Percentiles rank a stretch among this genome's conserved stretches.
Evolutionary conservation across 2,113 vertebrate species (phyloP).

Genomic region (Petromus typicus): DNA sequence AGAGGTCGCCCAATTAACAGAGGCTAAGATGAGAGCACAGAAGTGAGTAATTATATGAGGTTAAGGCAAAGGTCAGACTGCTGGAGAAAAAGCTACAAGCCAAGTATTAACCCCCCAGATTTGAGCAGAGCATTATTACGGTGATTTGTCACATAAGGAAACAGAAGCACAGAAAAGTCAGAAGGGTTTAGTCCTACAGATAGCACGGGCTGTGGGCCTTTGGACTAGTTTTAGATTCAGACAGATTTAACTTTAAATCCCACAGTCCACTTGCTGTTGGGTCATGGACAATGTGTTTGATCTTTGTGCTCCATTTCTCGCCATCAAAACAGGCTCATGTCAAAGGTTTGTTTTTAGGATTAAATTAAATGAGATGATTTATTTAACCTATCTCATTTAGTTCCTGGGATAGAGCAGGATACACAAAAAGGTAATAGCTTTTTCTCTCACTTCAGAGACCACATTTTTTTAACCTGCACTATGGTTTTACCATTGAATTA

Average conservation of each 20-base stretch:
- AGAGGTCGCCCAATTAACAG: background rate
- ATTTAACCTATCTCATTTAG: constrained; percentile 27
- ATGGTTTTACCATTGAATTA: background rate
- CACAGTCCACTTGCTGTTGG: background rate
- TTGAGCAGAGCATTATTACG: background rate
- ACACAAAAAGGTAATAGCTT: background rate
- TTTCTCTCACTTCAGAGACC: constrained; percentile 24
- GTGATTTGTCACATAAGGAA: background rate
- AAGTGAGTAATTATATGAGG: background rate
- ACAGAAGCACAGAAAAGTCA: background rate
- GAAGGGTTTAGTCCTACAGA: background rate
- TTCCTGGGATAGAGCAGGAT: background rate
- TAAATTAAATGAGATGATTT: constrained; percentile 49
- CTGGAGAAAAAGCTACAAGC: background rate
- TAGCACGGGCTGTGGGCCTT: background rate
- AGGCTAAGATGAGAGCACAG: background rate
- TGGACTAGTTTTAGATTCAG: background rate
- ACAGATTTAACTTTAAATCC: background rate
- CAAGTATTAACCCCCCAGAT: background rate
- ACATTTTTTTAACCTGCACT: background rate
- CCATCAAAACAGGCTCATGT: constrained; percentile 54
- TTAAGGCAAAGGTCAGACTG: background rate
- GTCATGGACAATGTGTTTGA: background rate
- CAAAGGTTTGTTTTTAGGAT: constrained; percentile 64
- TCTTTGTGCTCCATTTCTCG: constrained; percentile 33